Evolutionary conservation across 2,113 vertebrate species (phyloP).

Genomic region (Ictalurus punctatus): DNA sequence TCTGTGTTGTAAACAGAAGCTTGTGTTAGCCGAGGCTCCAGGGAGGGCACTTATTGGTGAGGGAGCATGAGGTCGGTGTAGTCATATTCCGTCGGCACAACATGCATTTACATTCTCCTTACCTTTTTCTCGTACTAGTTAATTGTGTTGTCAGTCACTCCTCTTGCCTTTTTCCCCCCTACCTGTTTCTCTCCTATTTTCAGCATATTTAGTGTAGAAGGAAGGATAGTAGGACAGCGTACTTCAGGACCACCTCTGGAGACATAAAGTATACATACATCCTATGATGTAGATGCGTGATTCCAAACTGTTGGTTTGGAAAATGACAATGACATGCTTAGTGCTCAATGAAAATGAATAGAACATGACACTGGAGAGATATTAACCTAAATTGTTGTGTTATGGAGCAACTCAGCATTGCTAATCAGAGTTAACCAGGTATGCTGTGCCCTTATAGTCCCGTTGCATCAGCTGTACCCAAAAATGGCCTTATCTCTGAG

Average conservation of each 20-base stretch:
- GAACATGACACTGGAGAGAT: neutral
- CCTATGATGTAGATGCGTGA: neutral
- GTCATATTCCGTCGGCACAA: slow-evolving; percentile 35
- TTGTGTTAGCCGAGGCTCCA: slow-evolving; percentile 40
- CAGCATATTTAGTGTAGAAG: slow-evolving; percentile 31
- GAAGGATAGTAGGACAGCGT: neutral
- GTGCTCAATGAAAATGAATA: neutral
- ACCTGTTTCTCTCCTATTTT: slow-evolving; percentile 60
- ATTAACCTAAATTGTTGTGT: neutral
- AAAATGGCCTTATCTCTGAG: neutral
- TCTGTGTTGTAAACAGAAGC: slow-evolving; percentile 50
- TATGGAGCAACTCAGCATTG: neutral
- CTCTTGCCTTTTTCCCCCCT: neutral
- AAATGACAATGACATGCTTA: neutral
- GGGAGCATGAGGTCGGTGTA: slow-evolving; percentile 41
- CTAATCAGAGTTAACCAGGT: neutral
- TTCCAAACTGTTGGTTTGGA: neutral
- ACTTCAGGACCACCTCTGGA: neutral
- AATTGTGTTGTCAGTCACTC: slow-evolving; percentile 48
- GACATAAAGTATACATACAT: neutral
- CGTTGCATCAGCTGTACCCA: slow-evolving; percentile 7
- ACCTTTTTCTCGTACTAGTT: slow-evolving; percentile 34
- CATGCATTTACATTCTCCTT: slow-evolving; percentile 40
- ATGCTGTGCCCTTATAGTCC: neutral
- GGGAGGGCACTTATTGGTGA: slow-evolving; percentile 54